These are phyloP conservation scores for Paedocypris sp. DNA, from an alignment of 2,113 vertebrate species.

Conservation along the genomic window DNA sequence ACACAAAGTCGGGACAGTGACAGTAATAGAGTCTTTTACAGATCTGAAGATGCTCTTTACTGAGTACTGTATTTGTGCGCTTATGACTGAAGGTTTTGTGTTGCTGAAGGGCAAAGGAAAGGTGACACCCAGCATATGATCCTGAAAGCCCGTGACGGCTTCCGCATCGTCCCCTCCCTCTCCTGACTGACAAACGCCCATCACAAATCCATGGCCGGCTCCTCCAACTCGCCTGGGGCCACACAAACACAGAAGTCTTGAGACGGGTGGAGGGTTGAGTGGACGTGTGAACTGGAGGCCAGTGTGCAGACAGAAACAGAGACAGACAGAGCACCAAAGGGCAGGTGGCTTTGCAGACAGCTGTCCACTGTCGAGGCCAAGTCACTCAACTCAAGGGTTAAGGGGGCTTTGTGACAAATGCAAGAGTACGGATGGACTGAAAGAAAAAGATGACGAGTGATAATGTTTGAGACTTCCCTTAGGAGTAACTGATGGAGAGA, in stretches of 20 bases:
- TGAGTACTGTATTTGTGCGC: neutral
- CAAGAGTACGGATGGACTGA: constrained; percentile 3
- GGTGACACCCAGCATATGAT: constrained; percentile 61
- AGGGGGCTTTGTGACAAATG: constrained; percentile 29
- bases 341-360: constrained; percentile 34
- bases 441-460: constrained; percentile 27
- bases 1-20: no score
- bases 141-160: constrained; percentile 56
- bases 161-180: constrained; percentile 40
- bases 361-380: constrained; percentile 32
- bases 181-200: constrained; percentile 43
- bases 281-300: constrained; percentile 29
- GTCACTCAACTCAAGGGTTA: constrained; percentile 11
- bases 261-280: constrained; percentile 24
- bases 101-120: neutral
- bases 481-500: constrained; percentile 13
- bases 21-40: no score
- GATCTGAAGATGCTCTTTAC: constrained; percentile 3
- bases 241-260: constrained; percentile 31
- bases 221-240: constrained; percentile 38
- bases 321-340: constrained; percentile 48
- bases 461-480: constrained; percentile 30
- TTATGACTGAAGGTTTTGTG: neutral
- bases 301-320: constrained; percentile 44
- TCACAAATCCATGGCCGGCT: constrained; percentile 39